Evolutionary conservation across 2,113 vertebrate species (phyloP), one percentile per base, ranked within the genome.

Genomic region (Tragelaphus strepsiceros): DNA sequence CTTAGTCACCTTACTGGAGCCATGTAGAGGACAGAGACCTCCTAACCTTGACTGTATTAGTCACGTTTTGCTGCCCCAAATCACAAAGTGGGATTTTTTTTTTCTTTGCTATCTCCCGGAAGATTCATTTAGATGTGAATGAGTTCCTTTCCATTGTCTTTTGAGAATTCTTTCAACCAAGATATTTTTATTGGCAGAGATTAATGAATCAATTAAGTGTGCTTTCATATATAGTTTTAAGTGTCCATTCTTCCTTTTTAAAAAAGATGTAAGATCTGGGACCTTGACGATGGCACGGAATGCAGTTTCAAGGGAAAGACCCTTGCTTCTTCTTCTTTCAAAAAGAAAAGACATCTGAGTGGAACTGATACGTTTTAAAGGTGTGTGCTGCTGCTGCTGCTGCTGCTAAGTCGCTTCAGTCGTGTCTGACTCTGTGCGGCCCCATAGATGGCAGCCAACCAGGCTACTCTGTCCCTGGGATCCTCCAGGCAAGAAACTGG

Each of bases 1-100:
- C 86, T 97, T 97, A 64, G 77, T 95, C 86, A 94, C 95, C 53
- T 90, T 43, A n/a, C 7, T 46, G 35, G 64, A 93, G 43, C 30
- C 13, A 26, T 81, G 7, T 56, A 21, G 54, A 88, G 88, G 49
- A 91, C 77, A 88, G 94, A 82, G 61, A 56, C 83, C 9, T 77
- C 85, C 51, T 82, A 32, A 16, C 82, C 84, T 90, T 90, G 43
- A 91, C 77, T 88, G 9, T 51, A 61, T 89, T 90, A 61, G 95
- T 90, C 61, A 62, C 56, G 82, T 92, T 28, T 22, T 71, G 58
- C 15, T 95, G 77, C 59, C 93, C 32, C 67, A 77, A n/a, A 67
- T 89, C 92, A 83, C 86, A 96, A 90, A 94, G 58, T 32, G 85
- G 88, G 78, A 32, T 96, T 98, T 95, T 97, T 67, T 64, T 77